Evolutionary conservation across 2,797 vertebrate genomes (phyloP), one percentile per base, ranked within the genome.

Genomic region (Molossus alvarezi): DNA sequence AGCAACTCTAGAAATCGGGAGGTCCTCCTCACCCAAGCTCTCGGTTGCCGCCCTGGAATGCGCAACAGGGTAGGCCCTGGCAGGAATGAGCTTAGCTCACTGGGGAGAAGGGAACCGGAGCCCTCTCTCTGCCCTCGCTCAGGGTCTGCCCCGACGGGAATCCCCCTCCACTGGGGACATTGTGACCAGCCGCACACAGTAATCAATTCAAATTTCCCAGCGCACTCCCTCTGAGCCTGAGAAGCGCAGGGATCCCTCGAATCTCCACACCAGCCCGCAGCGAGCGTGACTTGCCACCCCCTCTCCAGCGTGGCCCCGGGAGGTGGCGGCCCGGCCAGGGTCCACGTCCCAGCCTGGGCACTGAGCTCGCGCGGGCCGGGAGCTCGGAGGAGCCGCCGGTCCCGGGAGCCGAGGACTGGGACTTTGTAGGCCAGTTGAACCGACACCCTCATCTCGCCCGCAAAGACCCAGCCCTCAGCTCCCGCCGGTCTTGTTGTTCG

Each of bases 361-460:
- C 89, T 8, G n/a, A 41, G 62, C 37, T 65, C 53, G 13, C 55
- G 21, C 8, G 12, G 62, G 57, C 91, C 11, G 53, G 86, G 48
- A 58, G 83, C 33, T 25, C 27, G 69, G 65, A 82, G 86, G 64
- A 71, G 94, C 95, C 83, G 97, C 97, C 84, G 99, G 98, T 98
- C 97, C 98, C 97, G 98, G 99, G 99, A 98, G 98, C 98, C 99
- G 99, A 99, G 99, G 98, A 99, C 99, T 99, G 99, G 99, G 99
- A 99, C 99, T 99, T 99, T 99, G 99, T 99, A 99, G 99, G 99
- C 99, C 99, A 99, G 99, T 99, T 99, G 99, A 99, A 99, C 98
- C 96, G 98, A 98, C 97, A 98, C 97, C 99, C 99, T 99, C 99
- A 99, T 99, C 99, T 99, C 99, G 99, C 99, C 99, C 99, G 99